Conservation (phyloP, 2,888 invertebrate species). For the Drosophila leonis region DNA sequence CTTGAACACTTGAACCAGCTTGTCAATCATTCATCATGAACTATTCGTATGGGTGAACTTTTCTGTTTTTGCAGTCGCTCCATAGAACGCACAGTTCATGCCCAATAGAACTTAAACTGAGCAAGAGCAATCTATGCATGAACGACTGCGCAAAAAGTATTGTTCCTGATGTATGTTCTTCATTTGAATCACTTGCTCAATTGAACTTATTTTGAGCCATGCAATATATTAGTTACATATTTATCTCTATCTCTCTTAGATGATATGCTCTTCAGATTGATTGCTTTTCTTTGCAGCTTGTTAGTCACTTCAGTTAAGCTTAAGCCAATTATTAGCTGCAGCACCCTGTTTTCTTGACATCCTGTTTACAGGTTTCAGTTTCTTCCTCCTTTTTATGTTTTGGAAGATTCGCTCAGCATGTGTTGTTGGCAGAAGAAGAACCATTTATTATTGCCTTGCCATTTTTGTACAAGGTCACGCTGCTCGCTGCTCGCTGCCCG, state of each 20-base stretch:
- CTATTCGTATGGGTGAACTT: too few relatives aligned
- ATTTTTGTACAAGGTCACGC: constrained; percentile 53
- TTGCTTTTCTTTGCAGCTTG: background rate
- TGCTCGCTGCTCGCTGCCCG: constrained; percentile 7
- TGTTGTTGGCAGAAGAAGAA: constrained; percentile 54
- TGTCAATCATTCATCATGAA: too few relatives aligned
- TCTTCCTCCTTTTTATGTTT: constrained; percentile 10
- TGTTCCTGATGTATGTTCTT: too few relatives aligned
- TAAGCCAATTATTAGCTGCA: background rate
- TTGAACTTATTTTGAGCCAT: background rate
- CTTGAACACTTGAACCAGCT: too few relatives aligned
- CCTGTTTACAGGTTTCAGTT: constrained; percentile 1
- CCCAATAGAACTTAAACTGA: too few relatives aligned
- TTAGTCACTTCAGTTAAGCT: background rate
- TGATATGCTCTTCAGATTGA: background rate
- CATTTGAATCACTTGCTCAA: background rate
- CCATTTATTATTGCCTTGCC: constrained; percentile 52
- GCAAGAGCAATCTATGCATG: too few relatives aligned
- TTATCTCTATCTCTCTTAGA: background rate
- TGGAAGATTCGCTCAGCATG: constrained; percentile 33
- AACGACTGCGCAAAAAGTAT: too few relatives aligned
- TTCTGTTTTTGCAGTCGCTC: too few relatives aligned
- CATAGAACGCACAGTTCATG: too few relatives aligned
- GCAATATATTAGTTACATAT: background rate
- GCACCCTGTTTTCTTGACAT: constrained; percentile 8